Evolutionary conservation across 2,113 vertebrate genomes (phyloP), one percentile per base, ranked within the genome.

Genomic region (Paedocypris sp.): DNA sequence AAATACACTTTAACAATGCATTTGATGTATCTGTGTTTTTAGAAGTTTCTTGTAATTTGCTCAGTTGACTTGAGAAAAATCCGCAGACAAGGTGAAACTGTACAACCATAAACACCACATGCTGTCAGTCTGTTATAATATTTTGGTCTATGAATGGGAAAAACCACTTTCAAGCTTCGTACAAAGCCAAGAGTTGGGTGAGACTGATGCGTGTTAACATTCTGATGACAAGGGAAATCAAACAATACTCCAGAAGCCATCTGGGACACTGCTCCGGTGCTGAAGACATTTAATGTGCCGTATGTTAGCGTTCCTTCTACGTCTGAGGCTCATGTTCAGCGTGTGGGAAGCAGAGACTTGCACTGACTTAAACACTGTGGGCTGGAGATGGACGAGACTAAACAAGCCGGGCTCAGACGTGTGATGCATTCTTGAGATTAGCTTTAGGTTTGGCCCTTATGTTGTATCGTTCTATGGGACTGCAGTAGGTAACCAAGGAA

Each of bases 191-290:
- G 31, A 70, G 57, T 61, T 16, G 48, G 32, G 49, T 38, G 42
- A 57, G 68, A 66, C 22, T 47, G 39, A 62, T 68, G 59, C 26
- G 48, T 60, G 56, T 39, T 64, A 60, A 69, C 61, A 45, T 63
- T 63, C 39, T 54, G 36, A 61, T 56, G 57, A 56, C 46, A 57
- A 54, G 53, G 45, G 57, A 57, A 57, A 49, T 64, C 51, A 28
- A 64, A 64, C 47, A 71, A 59, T 70, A 81, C 78, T 77, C 76
- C 49, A 61, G 51, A 65, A 70, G 66, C 62, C 66, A 77, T 75
- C 50, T 78, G 71, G 77, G 65, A 77, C 67, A 74, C 76, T 71
- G 73, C 76, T 73, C 72, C 77, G 68, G 66, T 64, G 59, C 70
- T 76, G 76, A 78, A 75, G 75, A 52, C 67, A 75, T 67, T 72